Base-by-base conservation (phyloP, 2,888 invertebrate species). In the Galerucella nymphaeae region DNA sequence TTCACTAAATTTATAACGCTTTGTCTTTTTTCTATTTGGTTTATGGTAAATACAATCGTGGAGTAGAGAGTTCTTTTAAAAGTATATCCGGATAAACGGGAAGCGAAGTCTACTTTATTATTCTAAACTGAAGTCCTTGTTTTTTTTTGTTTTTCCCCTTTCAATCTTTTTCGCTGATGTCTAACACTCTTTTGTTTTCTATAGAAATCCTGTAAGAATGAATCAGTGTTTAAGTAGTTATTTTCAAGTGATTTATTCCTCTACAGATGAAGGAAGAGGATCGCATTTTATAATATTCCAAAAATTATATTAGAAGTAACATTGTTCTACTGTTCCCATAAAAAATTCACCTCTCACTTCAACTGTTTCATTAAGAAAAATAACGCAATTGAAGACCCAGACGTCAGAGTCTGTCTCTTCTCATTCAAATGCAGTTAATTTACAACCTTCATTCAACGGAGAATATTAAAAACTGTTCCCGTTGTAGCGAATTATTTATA, bases 21-120 rank as follows among this genome's bases (percentile, higher is more conserved):
- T 38, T 38, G 30, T 8, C 30, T 38, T 45, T 45, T 45, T 45
- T 45, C 45, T 45, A 14, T 13, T 14, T 14, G 45, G 1, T 45
- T 45, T 11, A 45, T 45, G 45, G 13, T 45, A 45, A 45, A 45
- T 1, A 45, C 45, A 45, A 14, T 45, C 45, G 16, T 16, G 50
- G 50, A 14, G 50, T 50, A 50, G 50, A 50, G 16, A 50, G 16
- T 50, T 45, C 45, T 45, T 50, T 50, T 50, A 16, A 50, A 50
- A 50, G 50, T 16, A 50, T 50, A 50, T 50, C 50, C 50, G 50
- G 50, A 50, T 14, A 50, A 50, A 16, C 50, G 50, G 50, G 16
- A 50, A 50, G 50, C 50, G 50, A 16, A 50, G 50, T 50, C 16
- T 16, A 50, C 50, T 50, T 50, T 50, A 50, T 50, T 50, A 50